Conservation (phyloP, 2,888 invertebrate species). For the Cheiracanthium punctorium region DNA sequence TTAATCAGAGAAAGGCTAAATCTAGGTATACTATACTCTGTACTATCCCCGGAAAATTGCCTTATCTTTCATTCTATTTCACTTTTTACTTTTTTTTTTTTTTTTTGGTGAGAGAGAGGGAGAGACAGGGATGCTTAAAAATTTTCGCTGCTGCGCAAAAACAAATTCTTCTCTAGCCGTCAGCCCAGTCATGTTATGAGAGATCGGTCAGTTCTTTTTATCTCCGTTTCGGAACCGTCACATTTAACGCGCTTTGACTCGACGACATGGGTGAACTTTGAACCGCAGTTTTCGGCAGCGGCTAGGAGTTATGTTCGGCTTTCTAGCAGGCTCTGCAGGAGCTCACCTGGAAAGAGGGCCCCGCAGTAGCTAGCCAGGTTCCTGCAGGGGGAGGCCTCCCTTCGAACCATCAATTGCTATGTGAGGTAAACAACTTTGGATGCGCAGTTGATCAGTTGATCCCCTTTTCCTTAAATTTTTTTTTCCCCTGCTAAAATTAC, state of each 20-base stretch:
- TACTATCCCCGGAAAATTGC: too few species aligned
- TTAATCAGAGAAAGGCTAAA: too few species aligned
- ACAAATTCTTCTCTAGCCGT: too few species aligned
- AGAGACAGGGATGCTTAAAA: too few species aligned
- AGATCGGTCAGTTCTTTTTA: not conserved
- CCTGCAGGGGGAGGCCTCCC: conserved; percentile 23
- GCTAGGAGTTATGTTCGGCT: conserved; percentile 27
- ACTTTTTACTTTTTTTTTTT: too few species aligned
- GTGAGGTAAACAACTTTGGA: conserved; percentile 40
- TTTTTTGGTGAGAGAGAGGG: too few species aligned
- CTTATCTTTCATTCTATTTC: too few species aligned
- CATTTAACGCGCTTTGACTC: conserved; percentile 64
- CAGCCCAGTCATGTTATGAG: too few species aligned
- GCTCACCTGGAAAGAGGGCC: not conserved
- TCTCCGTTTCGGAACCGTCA: conserved; percentile 45
- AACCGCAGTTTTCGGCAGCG: conserved; percentile 49
- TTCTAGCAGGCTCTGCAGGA: conserved; percentile 16
- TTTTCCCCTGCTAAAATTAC: conserved; percentile 20
- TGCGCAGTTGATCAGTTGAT: conserved; percentile 15
- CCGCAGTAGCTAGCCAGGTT: conserved; percentile 34
- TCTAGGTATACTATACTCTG: too few species aligned
- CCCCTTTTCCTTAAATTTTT: conserved; percentile 58
- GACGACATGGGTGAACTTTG: conserved; percentile 49
- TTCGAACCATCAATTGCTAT: not conserved
- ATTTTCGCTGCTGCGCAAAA: too few species aligned